Evolutionary conservation across 2,797 vertebrate species (phyloP).

Genomic region (Esox lucius): DNA sequence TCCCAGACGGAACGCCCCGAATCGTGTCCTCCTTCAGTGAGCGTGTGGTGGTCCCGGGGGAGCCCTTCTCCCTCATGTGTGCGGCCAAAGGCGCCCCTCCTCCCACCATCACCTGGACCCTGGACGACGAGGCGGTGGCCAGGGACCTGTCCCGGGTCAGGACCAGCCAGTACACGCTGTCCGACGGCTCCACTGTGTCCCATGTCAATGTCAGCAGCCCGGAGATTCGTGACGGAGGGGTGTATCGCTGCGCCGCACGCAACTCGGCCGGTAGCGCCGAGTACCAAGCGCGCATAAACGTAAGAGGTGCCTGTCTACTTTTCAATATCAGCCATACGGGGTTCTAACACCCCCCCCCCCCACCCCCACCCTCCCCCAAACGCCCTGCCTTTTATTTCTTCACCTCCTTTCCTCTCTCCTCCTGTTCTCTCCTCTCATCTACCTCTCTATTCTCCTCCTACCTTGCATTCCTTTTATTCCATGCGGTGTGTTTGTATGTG

Average conservation of each 20-base stretch:
- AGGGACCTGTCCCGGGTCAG: slow-evolving; percentile 79
- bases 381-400: slow-evolving; percentile 6
- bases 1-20: slow-evolving; percentile 83
- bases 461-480: slow-evolving; percentile 28
- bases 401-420: neutral
- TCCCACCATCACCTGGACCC: slow-evolving; percentile 84
- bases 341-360: slow-evolving; percentile 67
- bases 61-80: slow-evolving; percentile 88
- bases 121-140: slow-evolving; percentile 84
- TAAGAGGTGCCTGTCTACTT: slow-evolving; percentile 99
- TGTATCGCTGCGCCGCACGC: slow-evolving; percentile 97
- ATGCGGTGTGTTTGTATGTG: slow-evolving; percentile 12
- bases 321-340: slow-evolving; percentile 96
- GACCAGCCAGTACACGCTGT: slow-evolving; percentile 87
- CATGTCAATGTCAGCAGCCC: slow-evolving; percentile 85
- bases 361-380: neutral
- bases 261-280: slow-evolving; percentile 99
- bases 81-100: slow-evolving; percentile 86
- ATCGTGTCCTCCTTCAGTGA: slow-evolving; percentile 89
- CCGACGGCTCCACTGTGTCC: slow-evolving; percentile 84
- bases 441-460: slow-evolving; percentile 34
- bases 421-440: slow-evolving; percentile 36
- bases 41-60: slow-evolving; percentile 86
- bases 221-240: slow-evolving; percentile 89
- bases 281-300: slow-evolving; percentile 99